Conservation (phyloP, 2,113 vertebrate species). For the Boleophthalmus pectinirostris region DNA sequence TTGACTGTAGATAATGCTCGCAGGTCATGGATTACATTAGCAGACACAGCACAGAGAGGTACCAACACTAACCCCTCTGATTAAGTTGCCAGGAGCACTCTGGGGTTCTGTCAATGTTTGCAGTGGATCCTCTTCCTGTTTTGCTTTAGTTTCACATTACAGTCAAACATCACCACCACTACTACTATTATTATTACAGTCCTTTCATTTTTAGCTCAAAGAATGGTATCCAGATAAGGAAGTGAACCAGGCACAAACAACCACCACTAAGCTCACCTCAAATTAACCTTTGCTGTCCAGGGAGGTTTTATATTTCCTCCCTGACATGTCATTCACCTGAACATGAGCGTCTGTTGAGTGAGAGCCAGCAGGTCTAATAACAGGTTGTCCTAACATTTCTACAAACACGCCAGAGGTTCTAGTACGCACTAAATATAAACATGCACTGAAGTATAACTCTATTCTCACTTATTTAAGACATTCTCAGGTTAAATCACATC, state of each 20-base stretch:
- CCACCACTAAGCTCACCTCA: neutral
- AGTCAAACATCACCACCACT: constrained; percentile 8
- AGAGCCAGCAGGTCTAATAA: constrained; percentile 32
- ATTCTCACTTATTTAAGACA: neutral
- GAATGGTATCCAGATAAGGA: neutral
- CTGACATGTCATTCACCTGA: constrained; percentile 19
- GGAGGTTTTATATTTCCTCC: constrained; percentile 8
- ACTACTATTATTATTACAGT: neutral
- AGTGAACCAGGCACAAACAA: no score
- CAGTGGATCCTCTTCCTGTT: constrained; percentile 52
- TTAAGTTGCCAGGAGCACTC: constrained; percentile 36
- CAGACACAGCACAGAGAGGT: constrained; percentile 21
- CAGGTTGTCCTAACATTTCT: constrained; percentile 38
- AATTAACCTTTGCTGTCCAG: constrained; percentile 16
- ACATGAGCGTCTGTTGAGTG: constrained; percentile 31
- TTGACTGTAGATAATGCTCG: neutral
- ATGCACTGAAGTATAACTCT: neutral
- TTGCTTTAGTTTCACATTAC: constrained; percentile 41
- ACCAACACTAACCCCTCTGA: constrained; percentile 28
- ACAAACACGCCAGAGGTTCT: neutral
- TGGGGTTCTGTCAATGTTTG: constrained; percentile 14
- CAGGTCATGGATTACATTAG: neutral
- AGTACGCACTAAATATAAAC: constrained; percentile 18
- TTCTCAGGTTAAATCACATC: no score
- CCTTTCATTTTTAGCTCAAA: constrained; percentile 4